These are phyloP conservation scores for Homarus americanus DNA, from an alignment of 1,140 invertebrate genomes.

Conservation along the genomic window DNA sequence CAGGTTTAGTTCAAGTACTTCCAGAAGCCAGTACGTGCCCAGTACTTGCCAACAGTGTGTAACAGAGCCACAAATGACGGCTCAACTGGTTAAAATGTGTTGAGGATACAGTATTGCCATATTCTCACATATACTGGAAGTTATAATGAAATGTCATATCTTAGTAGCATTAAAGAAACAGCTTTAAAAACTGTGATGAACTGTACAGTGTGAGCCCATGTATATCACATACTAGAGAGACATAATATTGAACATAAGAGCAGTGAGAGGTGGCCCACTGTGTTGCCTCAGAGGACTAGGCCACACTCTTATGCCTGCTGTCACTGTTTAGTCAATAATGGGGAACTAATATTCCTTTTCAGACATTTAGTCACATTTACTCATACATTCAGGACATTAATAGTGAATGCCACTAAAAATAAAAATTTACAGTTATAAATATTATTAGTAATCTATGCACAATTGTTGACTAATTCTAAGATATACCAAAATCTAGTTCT, in stretches of 20 bases:
- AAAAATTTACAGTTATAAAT: conserved; percentile 56
- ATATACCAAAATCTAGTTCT: conserved; percentile 13
- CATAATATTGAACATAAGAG: neutral
- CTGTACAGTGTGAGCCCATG: no score
- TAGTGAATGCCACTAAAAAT: conserved; percentile 68
- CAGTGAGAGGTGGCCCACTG: neutral
- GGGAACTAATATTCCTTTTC: neutral
- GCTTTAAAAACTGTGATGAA: no score
- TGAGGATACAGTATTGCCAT: no score
- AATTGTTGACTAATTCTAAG: neutral
- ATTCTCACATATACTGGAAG: neutral
- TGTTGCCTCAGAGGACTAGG: neutral
- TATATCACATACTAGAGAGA: neutral
- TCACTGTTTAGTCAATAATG: neutral
- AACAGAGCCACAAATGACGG: no score
- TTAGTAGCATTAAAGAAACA: neutral
- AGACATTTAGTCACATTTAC: conserved; percentile 19
- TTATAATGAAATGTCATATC: neutral
- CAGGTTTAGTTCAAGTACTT: no score
- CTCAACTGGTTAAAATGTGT: no score
- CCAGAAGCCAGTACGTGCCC: no score
- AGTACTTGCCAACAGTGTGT: no score
- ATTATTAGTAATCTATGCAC: conserved; percentile 60
- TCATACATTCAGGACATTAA: conserved; percentile 45
- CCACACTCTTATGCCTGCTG: neutral